Base-by-base conservation (phyloP, 2,888 invertebrate species). In the Euzetes globulus region DNA sequence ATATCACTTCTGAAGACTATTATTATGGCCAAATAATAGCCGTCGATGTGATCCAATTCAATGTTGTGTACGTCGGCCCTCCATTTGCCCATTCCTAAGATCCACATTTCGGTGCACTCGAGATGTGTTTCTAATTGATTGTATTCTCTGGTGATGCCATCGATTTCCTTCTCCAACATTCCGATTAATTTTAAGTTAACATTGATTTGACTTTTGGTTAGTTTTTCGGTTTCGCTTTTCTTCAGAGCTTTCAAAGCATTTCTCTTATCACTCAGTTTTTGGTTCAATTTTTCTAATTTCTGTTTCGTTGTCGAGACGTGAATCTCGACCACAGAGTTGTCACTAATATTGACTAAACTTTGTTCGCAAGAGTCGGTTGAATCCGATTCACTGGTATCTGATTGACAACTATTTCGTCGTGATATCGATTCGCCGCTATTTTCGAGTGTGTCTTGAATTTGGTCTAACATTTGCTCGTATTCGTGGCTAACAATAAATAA, bases 1-100 rank as follows among this genome's bases (percentile, higher is more conserved):
- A 37, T 41, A 85, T 87, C 86, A 33, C 86, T 84, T 77, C 88
- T 87, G 25, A 87, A 87, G 83, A 88, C 87, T 75, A 86, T 75
- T 17, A 76, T 75, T 47, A 75, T 63, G 17, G 73, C 63, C 22
- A 68, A 25, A 65, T 73, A 72, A 25, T 70, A 22, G 19, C 52
- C 72, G 25, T 75, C 73, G 15, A 19, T 68, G 22, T 68, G 58
- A 47, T 79, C 75, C 47, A 45, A 33, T 85, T 92, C 91, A 9
- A 90, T 90, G 80, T 89, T 90, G 81, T 91, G 90, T 29, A 94
- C 90, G 58, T 89, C 88, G 7, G 92, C 92, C 76, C 90, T 87
- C 94, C 94, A 94, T 78, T 87, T 87, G 27, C 94, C 93, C 78
- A 94, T 85, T 82, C 94, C 91, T 79, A 92, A 92, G 0, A 91